These are phyloP conservation scores for Stomatorhinus ivindoensis DNA, from an alignment of 2,113 vertebrate genomes.

Conservation along the genomic window DNA sequence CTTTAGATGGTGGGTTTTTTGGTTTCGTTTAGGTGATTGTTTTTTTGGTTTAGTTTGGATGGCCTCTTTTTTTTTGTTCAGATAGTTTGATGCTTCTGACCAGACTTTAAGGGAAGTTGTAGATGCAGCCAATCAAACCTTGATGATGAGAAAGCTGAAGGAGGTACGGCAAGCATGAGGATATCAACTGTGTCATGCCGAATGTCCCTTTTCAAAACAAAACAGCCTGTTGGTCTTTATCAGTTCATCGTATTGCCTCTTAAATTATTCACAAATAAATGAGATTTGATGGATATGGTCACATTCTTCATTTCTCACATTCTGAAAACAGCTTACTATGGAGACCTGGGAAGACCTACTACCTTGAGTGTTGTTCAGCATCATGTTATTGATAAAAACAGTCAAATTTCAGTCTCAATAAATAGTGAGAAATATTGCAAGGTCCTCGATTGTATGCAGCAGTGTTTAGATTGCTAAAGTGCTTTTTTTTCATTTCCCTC, in stretches of 20 bases:
- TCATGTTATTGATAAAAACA: not conserved
- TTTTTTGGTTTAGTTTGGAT: not conserved
- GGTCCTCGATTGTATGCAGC: conserved; percentile 15
- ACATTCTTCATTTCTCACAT: not conserved
- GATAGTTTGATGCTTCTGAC: not conserved
- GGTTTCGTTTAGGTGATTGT: not conserved
- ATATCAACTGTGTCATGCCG: not conserved
- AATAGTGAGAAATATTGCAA: not conserved
- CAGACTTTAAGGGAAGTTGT: not conserved
- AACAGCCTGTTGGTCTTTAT: not conserved
- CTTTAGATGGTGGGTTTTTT: not conserved
- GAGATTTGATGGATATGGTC: not conserved
- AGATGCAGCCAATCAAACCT: not conserved
- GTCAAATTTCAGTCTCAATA: not conserved
- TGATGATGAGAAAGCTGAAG: conserved; percentile 1
- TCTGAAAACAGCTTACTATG: not conserved
- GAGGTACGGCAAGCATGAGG: not conserved
- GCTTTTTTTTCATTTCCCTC: not conserved
- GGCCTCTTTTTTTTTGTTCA: not conserved
- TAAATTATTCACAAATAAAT: not conserved
- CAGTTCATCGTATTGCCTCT: not conserved
- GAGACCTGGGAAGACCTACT: not conserved
- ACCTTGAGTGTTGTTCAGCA: not conserved
- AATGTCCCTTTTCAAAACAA: not conserved
- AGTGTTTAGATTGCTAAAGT: not conserved